phyloP scores from a whole-genome alignment of 2,113 vertebrate species.

The Numida meleagris region DNA sequence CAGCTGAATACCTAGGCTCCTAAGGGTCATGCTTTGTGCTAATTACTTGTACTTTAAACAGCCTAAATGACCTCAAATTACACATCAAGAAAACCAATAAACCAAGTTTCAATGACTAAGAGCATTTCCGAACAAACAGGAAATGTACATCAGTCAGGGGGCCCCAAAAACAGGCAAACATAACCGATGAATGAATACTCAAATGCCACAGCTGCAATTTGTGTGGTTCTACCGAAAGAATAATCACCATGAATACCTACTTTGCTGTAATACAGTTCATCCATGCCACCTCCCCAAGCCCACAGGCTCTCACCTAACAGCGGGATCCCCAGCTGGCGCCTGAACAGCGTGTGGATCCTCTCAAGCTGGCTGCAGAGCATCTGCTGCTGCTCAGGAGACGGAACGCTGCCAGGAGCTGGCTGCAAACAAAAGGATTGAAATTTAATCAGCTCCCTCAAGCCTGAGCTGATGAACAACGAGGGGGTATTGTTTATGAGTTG shows the following conservation, averaged over 20 bases:
- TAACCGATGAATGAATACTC: rapidly evolving
- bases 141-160: not conserved
- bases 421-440: constrained; percentile 66
- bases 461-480: not conserved
- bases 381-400: constrained; percentile 88
- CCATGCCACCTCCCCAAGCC: rapidly evolving
- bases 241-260: not conserved
- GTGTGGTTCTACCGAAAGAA: not conserved
- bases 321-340: constrained; percentile 91
- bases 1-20: not conserved
- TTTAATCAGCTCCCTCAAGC: not conserved
- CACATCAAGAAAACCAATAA: rapidly evolving
- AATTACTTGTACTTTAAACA: not conserved
- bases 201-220: not conserved
- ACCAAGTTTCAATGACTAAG: not conserved
- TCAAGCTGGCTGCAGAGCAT: constrained; percentile 87
- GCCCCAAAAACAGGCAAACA: not conserved
- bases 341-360: constrained; percentile 91
- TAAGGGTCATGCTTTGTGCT: rapidly evolving
- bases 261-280: rapidly evolving
- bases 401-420: constrained; percentile 88
- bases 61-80: not conserved
- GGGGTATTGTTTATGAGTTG: not conserved
- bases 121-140: not conserved
- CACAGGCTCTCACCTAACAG: constrained; percentile 84